phyloP scores from a whole-genome alignment of 2,113 vertebrate species.

The Gavia stellata region DNA sequence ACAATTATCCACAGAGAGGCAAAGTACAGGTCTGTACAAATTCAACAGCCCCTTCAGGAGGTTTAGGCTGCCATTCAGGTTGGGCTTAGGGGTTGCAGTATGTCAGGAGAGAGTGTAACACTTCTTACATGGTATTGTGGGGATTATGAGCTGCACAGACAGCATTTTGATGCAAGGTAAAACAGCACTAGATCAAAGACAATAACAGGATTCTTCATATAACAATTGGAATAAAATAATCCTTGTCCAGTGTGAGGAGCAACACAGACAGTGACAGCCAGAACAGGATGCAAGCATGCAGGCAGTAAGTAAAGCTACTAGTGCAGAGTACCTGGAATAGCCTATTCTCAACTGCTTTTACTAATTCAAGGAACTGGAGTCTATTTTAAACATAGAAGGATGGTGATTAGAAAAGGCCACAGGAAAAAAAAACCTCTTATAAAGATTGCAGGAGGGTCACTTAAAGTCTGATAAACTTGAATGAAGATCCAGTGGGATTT shows the following conservation, averaged over 20 bases:
- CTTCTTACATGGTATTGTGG: not conserved
- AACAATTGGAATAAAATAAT: not conserved
- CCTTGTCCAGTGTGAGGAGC: not conserved
- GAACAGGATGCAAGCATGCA: not conserved
- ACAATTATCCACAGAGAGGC: not conserved
- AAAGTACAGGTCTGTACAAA: not conserved
- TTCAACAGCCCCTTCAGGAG: not conserved
- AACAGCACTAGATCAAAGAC: not conserved
- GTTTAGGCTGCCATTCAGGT: not conserved
- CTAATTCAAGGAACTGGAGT: not conserved
- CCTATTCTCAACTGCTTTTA: not conserved
- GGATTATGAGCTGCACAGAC: not conserved
- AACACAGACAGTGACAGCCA: not conserved
- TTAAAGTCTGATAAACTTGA: not conserved
- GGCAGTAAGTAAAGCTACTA: not conserved
- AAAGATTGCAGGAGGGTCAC: not conserved
- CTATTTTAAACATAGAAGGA: not conserved
- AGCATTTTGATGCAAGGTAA: not conserved
- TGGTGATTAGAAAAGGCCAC: not conserved
- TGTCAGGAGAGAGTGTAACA: not conserved
- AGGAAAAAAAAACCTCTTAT: not conserved
- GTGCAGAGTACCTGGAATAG: not conserved
- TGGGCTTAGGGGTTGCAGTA: not conserved
- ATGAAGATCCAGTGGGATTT: not conserved
- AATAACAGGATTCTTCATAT: not conserved